These are phyloP conservation scores for Acrossocheilus fasciatus DNA, from an alignment of 2,797 vertebrate species.

Conservation along the genomic window DNA sequence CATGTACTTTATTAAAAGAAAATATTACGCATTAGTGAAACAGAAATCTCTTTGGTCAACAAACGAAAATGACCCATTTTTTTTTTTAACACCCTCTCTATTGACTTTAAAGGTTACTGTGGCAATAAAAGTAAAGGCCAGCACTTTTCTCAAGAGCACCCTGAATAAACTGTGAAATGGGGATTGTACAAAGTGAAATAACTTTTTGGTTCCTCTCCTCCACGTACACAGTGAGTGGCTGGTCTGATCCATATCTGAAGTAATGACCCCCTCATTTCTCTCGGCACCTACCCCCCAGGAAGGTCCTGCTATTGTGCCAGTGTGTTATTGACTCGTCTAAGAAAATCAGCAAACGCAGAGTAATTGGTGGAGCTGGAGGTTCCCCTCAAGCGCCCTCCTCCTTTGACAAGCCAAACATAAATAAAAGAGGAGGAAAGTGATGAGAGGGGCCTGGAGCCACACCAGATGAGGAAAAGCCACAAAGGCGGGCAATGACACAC, in stretches of 20 bases:
- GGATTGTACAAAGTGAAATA: slow-evolving; percentile 33
- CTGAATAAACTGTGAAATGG: slow-evolving; percentile 31
- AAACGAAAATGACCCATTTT: neutral
- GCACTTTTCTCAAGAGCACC: slow-evolving; percentile 33
- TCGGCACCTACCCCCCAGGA: slow-evolving; percentile 61
- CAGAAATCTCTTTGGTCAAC: slow-evolving; percentile 18
- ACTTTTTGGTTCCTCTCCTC: slow-evolving; percentile 12
- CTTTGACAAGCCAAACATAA: slow-evolving; percentile 60
- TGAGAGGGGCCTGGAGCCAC: slow-evolving; percentile 63
- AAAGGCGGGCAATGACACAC: slow-evolving; percentile 76
- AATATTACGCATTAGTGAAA: slow-evolving; percentile 5
- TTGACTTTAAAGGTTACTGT: slow-evolving; percentile 51
- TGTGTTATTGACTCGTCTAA: slow-evolving; percentile 52
- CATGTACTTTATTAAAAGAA: slow-evolving; percentile 11
- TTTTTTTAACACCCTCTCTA: slow-evolving; percentile 37
- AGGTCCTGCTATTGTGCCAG: slow-evolving; percentile 68
- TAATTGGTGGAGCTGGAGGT: slow-evolving; percentile 69
- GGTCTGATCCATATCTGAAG: slow-evolving; percentile 53
- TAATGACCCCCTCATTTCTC: slow-evolving; percentile 33
- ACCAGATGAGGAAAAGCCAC: slow-evolving; percentile 70
- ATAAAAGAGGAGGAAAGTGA: slow-evolving; percentile 62
- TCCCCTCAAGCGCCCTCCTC: slow-evolving; percentile 62
- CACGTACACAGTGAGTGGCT: neutral
- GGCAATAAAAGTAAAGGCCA: slow-evolving; percentile 51
- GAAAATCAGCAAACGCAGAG: slow-evolving; percentile 70